phyloP scores from a whole-genome alignment of 2,888 invertebrate species.

The Hymenopus coronatus region DNA sequence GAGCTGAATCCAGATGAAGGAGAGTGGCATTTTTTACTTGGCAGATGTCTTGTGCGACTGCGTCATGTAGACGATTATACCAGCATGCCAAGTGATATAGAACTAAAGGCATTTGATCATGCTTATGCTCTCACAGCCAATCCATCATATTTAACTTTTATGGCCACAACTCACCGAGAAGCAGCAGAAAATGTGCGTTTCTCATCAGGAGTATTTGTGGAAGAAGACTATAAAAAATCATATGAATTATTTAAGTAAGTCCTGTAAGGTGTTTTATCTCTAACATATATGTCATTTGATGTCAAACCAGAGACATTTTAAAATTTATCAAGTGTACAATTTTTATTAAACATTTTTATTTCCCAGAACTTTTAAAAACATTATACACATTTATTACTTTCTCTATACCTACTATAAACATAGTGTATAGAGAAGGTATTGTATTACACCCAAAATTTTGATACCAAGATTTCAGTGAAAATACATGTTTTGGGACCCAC shows the following conservation, averaged over 20 bases:
- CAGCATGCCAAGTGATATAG: conserved; percentile 5
- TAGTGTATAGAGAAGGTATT: no score
- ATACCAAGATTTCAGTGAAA: no score
- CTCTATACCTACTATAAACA: no score
- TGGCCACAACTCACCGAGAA: conserved; percentile 24
- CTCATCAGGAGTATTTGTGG: not conserved
- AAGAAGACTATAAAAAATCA: not conserved
- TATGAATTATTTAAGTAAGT: not conserved
- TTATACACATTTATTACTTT: no score
- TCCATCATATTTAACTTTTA: conserved; percentile 19
- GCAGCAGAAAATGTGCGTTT: not conserved
- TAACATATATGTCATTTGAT: no score
- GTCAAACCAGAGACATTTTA: no score
- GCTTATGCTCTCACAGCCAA: conserved; percentile 14
- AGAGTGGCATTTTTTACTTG: conserved; percentile 25
- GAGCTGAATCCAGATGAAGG: conserved; percentile 11
- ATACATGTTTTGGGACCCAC: no score
- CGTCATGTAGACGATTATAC: not conserved
- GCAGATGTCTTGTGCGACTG: conserved; percentile 23
- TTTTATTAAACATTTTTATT: no score
- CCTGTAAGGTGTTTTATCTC: not conserved
- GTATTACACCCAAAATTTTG: no score
- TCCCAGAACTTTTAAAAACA: no score
- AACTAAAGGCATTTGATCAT: conserved; percentile 19
- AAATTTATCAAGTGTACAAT: no score